Base-by-base conservation (phyloP, 1,140 invertebrate genomes). In the Philotrypesis tridentata region DNA sequence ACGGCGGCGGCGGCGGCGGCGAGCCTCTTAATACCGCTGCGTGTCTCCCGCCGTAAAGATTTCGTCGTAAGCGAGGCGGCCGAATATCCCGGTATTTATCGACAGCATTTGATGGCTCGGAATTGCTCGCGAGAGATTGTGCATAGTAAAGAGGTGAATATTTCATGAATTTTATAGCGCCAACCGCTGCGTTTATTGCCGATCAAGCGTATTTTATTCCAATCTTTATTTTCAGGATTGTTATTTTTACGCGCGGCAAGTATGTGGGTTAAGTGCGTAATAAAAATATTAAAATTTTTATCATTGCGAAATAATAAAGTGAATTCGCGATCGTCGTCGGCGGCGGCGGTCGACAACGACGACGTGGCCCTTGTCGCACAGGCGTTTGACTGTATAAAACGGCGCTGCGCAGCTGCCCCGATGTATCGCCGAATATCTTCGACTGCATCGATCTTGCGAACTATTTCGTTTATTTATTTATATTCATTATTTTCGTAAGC, bases 101-200 rank as follows among this genome's bases (percentile, higher is more conserved):
- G 63, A n/a, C 67, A 27, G 25, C 17, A 29, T 29, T 11, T 48
- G 7, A 70, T 17, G 55, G 21, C 29, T 33, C 55, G 21, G 11
- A 78, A 33, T 48, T 29, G 21, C 61, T 70, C 23, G 8, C 17
- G 25, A 65, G 25, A 63, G 33, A 61, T 37, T 27, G 60, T 21
- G 0, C 65, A 77, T 23, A 65, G 63, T 67, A 17, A 33, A 74
- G 14, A 60, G 11, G 48, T 70, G 14, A 78, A 70, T 78, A 70
- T 70, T 78, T 70, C 55, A 31, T 21, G 23, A n/a, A 78, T 55
- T 78, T 78, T 78, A 70, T 78, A 78, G 14, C 31, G 29, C 21
- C 11, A 68, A 17, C n/a, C n/a, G 14, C 33, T 77, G 37, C 25
- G 23, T 48, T 29, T 17, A 40, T 76, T 27, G 6, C 11, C 21